phyloP scores from a whole-genome alignment of 1,140 invertebrate genomes.

The Drosophila mojavensis region DNA sequence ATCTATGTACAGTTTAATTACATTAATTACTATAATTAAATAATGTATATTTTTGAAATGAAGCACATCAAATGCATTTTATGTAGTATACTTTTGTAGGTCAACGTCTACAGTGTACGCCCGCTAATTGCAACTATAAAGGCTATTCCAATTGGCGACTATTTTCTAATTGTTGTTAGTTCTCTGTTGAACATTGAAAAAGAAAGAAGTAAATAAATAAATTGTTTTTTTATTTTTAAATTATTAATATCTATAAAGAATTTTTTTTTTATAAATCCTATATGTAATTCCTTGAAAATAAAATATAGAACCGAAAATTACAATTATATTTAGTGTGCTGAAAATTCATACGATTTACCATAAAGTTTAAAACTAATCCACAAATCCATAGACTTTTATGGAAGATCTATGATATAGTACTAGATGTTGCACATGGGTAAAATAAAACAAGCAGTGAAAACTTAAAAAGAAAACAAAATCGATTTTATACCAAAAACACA shows the following conservation, averaged over 20 bases:
- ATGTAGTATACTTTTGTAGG: constrained; percentile 25
- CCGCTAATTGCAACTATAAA: neutral
- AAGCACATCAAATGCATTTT: neutral
- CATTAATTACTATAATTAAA: neutral
- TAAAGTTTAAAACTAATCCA: no score
- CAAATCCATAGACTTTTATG: neutral
- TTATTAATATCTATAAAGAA: no score
- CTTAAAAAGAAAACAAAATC: neutral
- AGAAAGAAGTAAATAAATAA: neutral
- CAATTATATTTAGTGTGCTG: neutral
- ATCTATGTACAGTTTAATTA: neutral
- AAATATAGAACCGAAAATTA: neutral
- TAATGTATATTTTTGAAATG: neutral
- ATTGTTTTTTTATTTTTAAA: no score
- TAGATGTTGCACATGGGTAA: neutral
- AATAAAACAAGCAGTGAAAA: neutral
- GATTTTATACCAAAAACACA: no score
- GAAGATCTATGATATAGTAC: constrained; percentile 1
- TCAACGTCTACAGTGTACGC: neutral
- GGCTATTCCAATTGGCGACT: neutral
- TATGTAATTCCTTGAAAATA: no score
- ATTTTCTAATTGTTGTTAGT: neutral
- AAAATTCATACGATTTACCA: neutral
- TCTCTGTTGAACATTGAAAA: neutral
- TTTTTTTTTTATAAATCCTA: no score